Evolutionary conservation across 2,113 vertebrate genomes (phyloP), one percentile per base, ranked within the genome.

Genomic region (Charadrius vociferus): DNA sequence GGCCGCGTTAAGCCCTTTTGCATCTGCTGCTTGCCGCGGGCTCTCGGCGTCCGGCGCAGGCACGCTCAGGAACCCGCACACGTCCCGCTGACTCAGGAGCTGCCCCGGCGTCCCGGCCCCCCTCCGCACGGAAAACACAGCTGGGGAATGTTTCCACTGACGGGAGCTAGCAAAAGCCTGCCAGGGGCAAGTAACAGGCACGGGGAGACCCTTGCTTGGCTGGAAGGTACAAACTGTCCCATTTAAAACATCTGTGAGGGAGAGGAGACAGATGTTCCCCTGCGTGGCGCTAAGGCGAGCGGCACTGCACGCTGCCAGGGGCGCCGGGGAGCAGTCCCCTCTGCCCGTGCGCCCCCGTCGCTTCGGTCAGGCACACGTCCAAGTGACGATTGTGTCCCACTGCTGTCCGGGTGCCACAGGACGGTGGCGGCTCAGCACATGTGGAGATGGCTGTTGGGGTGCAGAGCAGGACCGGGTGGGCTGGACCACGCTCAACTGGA

Each of bases 361-460:
- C 61, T 24, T 12, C 1, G 16, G 18, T 30, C 29, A 14, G 11
- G 39, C 34, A 8, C 14, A 2, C 0, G 3, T 52, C 12, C 43
- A 4, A 11, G 4, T 8, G 24, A 1, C 13, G 10, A 3, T 14
- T 1, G 26, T 14, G 73, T 79, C 88, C 47, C 2, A 3, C 37
- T 21, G 34, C 49, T 18, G 16, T 18, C 52, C 4, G 4, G 13
- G 26, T 30, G 16, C 29, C 70, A 8, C 1, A 17, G 18, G 29
- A 13, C 0, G 1, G 45, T 26, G 27, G n/a, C 2, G 3, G 24
- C n/a, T 61, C 1, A 0, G 34, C 37, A 18, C 30, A 2, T 1
- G 3, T 18, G 56, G 22, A 52, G n/a, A 30, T 0, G 1, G 52
- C 20, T 0, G 5, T 27, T 10, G 6, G 3, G 49, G 56, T 13